Percentiles rank a stretch among this genome's conserved stretches.
phyloP scores from a whole-genome alignment of 2,113 vertebrate species.

The Proterorhinus semilunaris region DNA sequence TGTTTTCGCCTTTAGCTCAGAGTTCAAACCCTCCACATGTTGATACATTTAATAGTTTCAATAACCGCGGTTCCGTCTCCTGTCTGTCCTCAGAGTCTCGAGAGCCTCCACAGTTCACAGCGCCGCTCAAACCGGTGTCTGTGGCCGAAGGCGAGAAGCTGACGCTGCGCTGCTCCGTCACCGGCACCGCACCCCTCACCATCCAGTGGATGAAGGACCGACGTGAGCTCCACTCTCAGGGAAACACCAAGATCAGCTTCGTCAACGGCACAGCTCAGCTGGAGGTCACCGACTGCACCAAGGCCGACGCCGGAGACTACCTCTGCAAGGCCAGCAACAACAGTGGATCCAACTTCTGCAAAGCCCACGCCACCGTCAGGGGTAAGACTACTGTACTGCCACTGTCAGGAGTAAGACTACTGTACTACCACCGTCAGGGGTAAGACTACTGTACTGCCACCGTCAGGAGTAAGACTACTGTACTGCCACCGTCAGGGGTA shows the following conservation, averaged over 20 bases:
- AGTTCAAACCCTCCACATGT: too few relatives aligned
- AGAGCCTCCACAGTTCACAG: constrained; percentile 85
- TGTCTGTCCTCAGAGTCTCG: constrained; percentile 76
- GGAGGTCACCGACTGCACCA: constrained; percentile 78
- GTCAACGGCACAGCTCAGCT: constrained; percentile 79
- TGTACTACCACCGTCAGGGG: too few relatives aligned
- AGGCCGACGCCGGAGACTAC: constrained; percentile 88
- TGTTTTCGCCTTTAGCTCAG: too few relatives aligned
- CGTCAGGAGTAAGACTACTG: too few relatives aligned
- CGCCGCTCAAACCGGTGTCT: constrained; percentile 78
- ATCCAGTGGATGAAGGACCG: constrained; percentile 93
- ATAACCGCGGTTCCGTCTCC: background rate
- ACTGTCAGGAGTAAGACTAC: too few relatives aligned
- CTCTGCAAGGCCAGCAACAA: constrained; percentile 92
- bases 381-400: constrained; percentile 72
- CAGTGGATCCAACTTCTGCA: constrained; percentile 86
- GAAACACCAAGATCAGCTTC: constrained; percentile 85
- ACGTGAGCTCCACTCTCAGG: constrained; percentile 79
- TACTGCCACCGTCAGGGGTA: too few relatives aligned
- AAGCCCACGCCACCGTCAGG: constrained; percentile 87
- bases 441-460: too few relatives aligned
- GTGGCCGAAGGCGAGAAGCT: constrained; percentile 82
- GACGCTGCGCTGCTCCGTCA: constrained; percentile 84
- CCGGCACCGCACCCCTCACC: constrained; percentile 83
- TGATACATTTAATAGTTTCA: too few relatives aligned